Evolutionary conservation across 2,113 vertebrate genomes (phyloP), one percentile per base, ranked within the genome.

Genomic region (Periophthalmodon schlosseri): DNA sequence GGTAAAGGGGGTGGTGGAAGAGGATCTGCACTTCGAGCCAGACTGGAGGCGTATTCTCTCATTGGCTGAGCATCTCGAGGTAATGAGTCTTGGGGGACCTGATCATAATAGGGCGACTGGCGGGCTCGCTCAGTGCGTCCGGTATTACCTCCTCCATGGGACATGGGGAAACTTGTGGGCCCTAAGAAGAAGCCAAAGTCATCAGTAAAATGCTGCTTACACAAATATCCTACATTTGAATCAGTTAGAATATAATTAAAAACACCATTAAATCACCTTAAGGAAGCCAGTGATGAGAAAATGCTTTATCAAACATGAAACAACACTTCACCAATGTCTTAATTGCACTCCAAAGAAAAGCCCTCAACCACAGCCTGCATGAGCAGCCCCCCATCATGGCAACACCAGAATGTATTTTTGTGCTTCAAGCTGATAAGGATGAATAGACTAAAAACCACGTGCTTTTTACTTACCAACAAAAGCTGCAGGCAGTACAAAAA

Each of bases 1-100:
- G 96, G 97, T 47, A 98, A 93, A 50, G 96, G 96, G 0, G 97
- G 97, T 0, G 96, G 95, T 0, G 95, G 96, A 20, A 95, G 86
- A 0, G 95, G 94, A 84, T 95, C 94, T 0, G 91, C 71, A 66
- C 93, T 95, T 15, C 82, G 71, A 0, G 95, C 93, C 24, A 94
- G 85, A 58, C 83, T 64, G 14, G 84, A 77, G 0, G 75, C 75
- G 28, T 92, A 89, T 46, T 81, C 86, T 1, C 81, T 88, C 65
- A 95, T 85, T 12, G 79, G 84, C 44, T 46, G 79, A n/a, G 77
- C 5, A 0, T 81, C 69, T 18, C 61, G 68, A 8, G 56, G 68
- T 56, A 91, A 60, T 0, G 88, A 74, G 52, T 87, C 93, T 1
- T 57, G 46, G 0, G 93, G 88, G 2, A 93, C 94, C 73, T 93